Percentiles rank a stretch among this genome's conserved stretches.
These are phyloP conservation scores for Anas bernieri DNA, from an alignment of 2,797 vertebrate species.

Conservation along the genomic window DNA sequence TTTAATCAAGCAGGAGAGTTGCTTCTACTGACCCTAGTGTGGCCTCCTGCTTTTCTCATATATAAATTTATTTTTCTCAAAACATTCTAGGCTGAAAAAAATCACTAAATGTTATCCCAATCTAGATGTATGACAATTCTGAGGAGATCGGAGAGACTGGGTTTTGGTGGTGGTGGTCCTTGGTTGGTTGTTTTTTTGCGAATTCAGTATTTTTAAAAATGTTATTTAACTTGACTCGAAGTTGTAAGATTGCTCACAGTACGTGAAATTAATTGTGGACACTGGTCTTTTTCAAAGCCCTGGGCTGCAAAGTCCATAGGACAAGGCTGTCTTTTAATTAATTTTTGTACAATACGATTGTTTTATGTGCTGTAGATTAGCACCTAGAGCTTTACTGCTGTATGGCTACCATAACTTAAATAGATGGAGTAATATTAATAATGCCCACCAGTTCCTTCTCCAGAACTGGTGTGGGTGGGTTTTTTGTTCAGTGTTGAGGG, in stretches of 20 bases:
- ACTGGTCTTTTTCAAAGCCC: not conserved
- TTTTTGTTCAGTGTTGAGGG: not conserved
- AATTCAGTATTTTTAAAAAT: not conserved
- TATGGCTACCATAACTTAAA: not conserved
- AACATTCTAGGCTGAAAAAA: not conserved
- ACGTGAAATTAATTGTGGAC: not conserved
- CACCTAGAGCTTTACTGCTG: not conserved
- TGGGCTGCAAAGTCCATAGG: not conserved
- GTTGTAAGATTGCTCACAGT: not conserved
- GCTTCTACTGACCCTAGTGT: not conserved
- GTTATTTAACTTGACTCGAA: not conserved
- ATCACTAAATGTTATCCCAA: constrained; percentile 4
- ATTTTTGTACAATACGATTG: not conserved
- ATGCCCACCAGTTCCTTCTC: not conserved
- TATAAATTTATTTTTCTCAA: constrained; percentile 7
- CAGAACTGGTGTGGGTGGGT: not conserved
- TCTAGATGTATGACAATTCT: not conserved
- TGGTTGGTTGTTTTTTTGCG: too few species aligned
- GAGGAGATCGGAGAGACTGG: not conserved
- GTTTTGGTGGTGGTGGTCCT: too few species aligned
- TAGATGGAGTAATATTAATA: not conserved
- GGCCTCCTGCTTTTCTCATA: constrained; percentile 1
- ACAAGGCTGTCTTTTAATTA: not conserved
- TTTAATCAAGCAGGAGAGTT: not conserved
- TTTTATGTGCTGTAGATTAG: not conserved